A percentile compares a stretch with the other conserved stretches of the same genome.
These are phyloP conservation scores for Euplagia quadripunctaria DNA, from an alignment of 2,888 invertebrate species.

Conservation along the genomic window DNA sequence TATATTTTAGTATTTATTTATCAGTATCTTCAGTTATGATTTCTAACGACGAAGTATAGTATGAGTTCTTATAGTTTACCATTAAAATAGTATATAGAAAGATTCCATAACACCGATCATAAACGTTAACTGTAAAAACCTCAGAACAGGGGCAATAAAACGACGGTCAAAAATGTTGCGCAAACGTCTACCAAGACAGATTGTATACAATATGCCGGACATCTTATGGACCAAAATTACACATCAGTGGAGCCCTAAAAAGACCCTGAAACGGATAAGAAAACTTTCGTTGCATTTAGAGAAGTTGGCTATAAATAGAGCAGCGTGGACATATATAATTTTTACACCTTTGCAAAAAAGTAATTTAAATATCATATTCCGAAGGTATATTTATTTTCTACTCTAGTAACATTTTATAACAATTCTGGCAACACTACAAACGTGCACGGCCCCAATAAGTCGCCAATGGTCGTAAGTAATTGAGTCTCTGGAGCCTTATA, in stretches of 20 bases:
- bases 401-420: constrained; percentile 15
- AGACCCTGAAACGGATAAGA: neutral
- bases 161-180: neutral
- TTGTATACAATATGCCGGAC: neutral
- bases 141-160: neutral
- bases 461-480: constrained; percentile 68
- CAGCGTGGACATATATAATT: neutral
- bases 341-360: neutral
- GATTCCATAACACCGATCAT: neutral
- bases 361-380: no score
- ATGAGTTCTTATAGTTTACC: no score
- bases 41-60: no score
- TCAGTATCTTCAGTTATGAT: no score
- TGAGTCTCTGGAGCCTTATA: constrained; percentile 73
- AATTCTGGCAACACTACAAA: constrained; percentile 45
- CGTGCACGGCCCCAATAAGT: constrained; percentile 62
- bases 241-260: neutral
- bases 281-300: neutral
- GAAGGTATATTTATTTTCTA: neutral
- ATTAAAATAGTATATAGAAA: neutral
- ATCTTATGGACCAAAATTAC: neutral
- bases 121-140: neutral
- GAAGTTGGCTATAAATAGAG: neutral
- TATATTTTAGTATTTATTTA: no score
- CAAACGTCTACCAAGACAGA: neutral